Conservation (phyloP, 2,797 vertebrate genomes). For the Alcedo atthis region DNA sequence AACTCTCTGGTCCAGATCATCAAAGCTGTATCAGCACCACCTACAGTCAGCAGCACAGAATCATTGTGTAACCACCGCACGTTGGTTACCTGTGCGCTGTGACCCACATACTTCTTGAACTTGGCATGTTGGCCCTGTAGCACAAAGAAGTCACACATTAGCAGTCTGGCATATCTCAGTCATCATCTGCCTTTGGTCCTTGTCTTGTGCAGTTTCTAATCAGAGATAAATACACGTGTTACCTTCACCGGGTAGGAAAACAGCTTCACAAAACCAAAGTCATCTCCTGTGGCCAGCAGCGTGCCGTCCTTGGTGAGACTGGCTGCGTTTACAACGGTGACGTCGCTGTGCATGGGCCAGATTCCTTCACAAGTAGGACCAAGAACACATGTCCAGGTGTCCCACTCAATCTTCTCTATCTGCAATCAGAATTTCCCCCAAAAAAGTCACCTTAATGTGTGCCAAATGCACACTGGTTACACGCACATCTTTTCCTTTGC, state of each 20-base stretch:
- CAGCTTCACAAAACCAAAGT: constrained; percentile 95
- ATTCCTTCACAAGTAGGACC: constrained; percentile 93
- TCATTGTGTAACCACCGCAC: constrained; percentile 94
- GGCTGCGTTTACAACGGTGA: constrained; percentile 87
- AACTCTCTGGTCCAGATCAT: constrained; percentile 96
- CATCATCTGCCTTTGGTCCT: background rate
- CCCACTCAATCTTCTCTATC: constrained; percentile 95
- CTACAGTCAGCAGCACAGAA: constrained; percentile 89
- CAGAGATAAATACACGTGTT: background rate
- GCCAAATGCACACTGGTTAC: background rate
- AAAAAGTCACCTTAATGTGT: background rate
- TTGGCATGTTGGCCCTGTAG: constrained; percentile 89
- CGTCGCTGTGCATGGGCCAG: constrained; percentile 90
- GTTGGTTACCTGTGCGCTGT: constrained; percentile 93
- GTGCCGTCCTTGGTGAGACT: constrained; percentile 89
- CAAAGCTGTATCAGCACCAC: constrained; percentile 92
- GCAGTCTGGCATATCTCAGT: background rate
- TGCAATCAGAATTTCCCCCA: constrained; percentile 56
- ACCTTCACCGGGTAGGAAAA: constrained; percentile 94
- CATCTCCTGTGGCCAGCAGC: constrained; percentile 91
- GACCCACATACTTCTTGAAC: constrained; percentile 95
- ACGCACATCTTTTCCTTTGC: accelerated
- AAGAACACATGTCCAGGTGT: constrained; percentile 91
- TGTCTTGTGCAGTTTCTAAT: background rate
- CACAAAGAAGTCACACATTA: background rate